Conservation (phyloP, 2,113 vertebrate species). For the Mionectes macconnelli region DNA sequence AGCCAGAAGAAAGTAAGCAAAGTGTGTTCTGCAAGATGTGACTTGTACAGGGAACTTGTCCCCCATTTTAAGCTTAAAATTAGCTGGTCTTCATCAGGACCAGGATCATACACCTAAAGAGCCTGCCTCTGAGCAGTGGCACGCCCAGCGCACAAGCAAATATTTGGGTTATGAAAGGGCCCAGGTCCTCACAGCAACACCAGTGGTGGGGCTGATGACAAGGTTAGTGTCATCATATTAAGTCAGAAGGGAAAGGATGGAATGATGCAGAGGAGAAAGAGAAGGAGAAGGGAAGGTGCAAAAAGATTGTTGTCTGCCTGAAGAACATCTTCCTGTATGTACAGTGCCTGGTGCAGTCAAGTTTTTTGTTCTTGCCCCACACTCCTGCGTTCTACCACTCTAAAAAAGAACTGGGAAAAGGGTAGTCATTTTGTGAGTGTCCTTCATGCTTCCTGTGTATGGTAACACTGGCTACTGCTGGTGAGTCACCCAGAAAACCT, state of each 20-base stretch:
- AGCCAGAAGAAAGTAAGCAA: not conserved
- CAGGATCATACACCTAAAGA: not conserved
- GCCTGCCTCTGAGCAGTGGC: not conserved
- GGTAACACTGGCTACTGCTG: not conserved
- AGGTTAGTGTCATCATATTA: not conserved
- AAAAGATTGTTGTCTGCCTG: not conserved
- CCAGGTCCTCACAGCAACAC: not conserved
- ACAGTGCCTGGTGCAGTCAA: not conserved
- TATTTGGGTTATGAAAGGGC: not conserved
- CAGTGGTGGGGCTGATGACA: not conserved
- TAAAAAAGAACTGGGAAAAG: not conserved
- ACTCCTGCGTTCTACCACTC: not conserved
- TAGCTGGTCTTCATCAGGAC: not conserved
- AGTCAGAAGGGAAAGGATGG: not conserved
- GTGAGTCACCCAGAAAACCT: not conserved
- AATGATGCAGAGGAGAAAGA: not conserved
- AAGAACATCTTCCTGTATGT: not conserved
- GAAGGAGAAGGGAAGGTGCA: not conserved
- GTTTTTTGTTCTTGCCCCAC: not conserved
- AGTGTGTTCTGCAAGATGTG: not conserved
- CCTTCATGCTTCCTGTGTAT: not conserved
- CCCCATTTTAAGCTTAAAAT: not conserved
- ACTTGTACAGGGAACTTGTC: not conserved
- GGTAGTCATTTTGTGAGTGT: not conserved
- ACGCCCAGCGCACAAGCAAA: not conserved